Evolutionary conservation across 2,797 vertebrate genomes (phyloP).

Genomic region (Erethizon dorsatum): DNA sequence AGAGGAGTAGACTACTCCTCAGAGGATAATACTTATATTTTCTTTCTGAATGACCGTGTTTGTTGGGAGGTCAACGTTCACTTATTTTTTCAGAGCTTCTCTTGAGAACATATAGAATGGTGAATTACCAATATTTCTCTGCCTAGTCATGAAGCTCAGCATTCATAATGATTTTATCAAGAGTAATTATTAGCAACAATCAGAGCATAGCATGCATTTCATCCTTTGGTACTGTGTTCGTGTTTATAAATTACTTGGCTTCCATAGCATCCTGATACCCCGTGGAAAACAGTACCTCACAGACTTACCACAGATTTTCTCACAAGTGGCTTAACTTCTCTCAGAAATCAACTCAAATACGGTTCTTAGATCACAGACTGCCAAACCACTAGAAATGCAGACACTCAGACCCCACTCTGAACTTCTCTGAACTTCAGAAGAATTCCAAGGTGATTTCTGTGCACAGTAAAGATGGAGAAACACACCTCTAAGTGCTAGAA

Average conservation of each 20-base stretch:
- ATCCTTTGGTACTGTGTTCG: background rate
- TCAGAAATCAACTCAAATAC: background rate
- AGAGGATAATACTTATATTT: constrained; percentile 23
- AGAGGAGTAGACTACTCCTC: background rate
- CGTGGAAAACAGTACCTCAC: background rate
- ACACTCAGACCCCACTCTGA: background rate
- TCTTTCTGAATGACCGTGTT: background rate
- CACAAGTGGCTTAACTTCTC: background rate
- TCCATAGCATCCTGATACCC: background rate
- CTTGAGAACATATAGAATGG: background rate
- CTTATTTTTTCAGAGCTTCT: background rate
- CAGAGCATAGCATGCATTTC: background rate
- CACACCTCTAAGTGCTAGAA: background rate
- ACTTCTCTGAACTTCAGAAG: background rate
- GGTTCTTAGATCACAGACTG: background rate
- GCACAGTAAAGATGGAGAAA: background rate
- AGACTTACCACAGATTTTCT: background rate
- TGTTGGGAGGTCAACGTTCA: background rate
- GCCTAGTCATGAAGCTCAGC: background rate
- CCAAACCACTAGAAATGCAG: background rate
- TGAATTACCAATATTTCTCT: background rate
- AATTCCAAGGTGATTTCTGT: background rate
- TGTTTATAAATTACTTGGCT: background rate
- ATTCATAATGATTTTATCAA: background rate
- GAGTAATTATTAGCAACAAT: background rate